Conservation (phyloP, 2,797 vertebrate genomes). For the Anomalospiza imberbis region DNA sequence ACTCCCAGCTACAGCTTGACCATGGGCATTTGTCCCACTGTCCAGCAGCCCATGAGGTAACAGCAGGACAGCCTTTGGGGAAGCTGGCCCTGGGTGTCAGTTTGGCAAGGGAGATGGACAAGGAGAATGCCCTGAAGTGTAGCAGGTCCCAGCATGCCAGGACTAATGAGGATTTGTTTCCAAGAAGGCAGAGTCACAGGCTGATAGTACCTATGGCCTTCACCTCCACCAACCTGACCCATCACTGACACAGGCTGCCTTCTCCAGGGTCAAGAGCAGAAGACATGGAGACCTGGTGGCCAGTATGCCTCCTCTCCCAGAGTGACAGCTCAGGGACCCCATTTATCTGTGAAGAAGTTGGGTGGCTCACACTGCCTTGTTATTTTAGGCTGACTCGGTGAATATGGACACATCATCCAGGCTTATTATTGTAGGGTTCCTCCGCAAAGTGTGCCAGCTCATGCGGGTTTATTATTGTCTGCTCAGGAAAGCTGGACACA, state of each 20-base stretch:
- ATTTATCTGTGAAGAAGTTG: neutral
- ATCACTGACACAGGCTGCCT: neutral
- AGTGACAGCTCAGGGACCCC: neutral
- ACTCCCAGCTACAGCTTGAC: neutral
- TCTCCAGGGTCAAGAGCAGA: neutral
- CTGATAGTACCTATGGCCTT: neutral
- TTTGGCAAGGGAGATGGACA: neutral
- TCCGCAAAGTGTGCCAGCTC: conserved; percentile 29
- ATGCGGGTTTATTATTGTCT: conserved; percentile 56
- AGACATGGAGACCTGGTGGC: neutral
- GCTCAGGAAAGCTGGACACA: conserved; percentile 53
- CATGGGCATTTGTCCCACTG: neutral
- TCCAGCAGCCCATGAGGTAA: neutral
- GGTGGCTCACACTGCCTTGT: neutral
- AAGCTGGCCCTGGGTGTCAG: neutral
- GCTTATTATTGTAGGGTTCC: conserved; percentile 31
- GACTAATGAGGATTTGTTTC: neutral
- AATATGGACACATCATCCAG: neutral
- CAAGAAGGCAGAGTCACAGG: neutral
- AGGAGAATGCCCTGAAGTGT: neutral
- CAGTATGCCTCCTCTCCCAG: neutral
- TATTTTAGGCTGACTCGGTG: neutral
- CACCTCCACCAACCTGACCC: neutral
- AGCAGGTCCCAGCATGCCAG: neutral
- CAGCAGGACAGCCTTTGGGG: neutral